Conservation (phyloP, 2,797 vertebrate species). For the Pogonophryne albipinna region DNA sequence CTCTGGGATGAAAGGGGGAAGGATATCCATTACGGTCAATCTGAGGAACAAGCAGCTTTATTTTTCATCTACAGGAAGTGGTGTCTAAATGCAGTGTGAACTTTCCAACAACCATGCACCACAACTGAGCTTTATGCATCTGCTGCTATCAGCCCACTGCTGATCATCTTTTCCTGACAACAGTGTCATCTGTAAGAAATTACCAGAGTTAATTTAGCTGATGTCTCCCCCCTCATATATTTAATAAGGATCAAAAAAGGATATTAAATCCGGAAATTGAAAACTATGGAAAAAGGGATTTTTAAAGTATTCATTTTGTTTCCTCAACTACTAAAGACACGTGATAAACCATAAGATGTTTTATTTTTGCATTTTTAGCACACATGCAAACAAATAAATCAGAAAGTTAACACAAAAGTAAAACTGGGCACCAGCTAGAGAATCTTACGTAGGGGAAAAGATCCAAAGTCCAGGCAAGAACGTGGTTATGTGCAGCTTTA, state of each 20-base stretch:
- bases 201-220: neutral
- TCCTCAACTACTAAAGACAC: neutral
- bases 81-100: slow-evolving; percentile 47
- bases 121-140: slow-evolving; percentile 1
- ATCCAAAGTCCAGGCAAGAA: no score
- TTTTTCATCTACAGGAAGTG: slow-evolving; percentile 37
- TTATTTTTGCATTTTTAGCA: neutral
- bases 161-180: neutral
- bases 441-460: no score
- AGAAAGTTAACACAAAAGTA: no score
- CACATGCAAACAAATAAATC: no score
- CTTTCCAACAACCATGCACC: slow-evolving; percentile 23
- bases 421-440: no score
- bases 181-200: neutral
- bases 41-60: slow-evolving; percentile 43
- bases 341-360: neutral
- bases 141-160: neutral
- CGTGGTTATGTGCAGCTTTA: no score
- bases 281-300: neutral
- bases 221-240: neutral
- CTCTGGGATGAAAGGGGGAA: slow-evolving; percentile 42
- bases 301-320: slow-evolving; percentile 11
- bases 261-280: slow-evolving; percentile 1
- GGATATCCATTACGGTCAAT: slow-evolving; percentile 44
- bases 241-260: neutral